Base-by-base conservation (phyloP, 2,888 invertebrate species). In the Lochmaea crataegi region DNA sequence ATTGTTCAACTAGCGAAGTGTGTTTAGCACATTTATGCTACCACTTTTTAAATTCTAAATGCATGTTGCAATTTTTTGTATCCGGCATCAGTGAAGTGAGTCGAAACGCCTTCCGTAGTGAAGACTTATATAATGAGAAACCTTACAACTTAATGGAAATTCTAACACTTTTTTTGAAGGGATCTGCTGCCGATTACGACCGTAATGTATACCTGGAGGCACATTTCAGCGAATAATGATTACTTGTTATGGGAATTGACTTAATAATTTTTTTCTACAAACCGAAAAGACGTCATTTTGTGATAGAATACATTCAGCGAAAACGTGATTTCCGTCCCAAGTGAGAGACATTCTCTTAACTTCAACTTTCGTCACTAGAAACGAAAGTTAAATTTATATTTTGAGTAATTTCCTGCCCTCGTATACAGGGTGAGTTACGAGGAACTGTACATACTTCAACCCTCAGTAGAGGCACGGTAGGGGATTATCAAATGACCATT, bases 31-130 rank as follows among this genome's bases (percentile, higher is more conserved):
- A 42, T 41, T 63, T 63, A 22, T 6, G 18, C 18, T 51, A 32
- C n/a, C 16, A 10, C 38, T 51, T 56, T 51, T 38, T 65, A 32
- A 7, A 58, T 10, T 18, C 32, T 58, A 32, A 57, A 60, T 63
- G 67, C 48, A 64, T 71, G 70, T 51, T 68, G 72, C 70, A 75
- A 72, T 58, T 64, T 18, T 72, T 68, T 60, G 61, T 73, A 71
- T 72, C 75, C 75, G 75, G 75, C 66, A 61, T 65, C 65, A 60
- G 56, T 73, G 64, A 48, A 53, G 65, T 67, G 51, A 57, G 60
- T 58, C 60, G 69, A 69, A 70, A 69, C 56, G 12, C 42, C 42
- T 73, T 75, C 73, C 72, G 71, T 69, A 61, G 57, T 26, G 69
- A 73, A 74, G 74, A 65, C 68, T 68, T 71, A 68, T 51, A 64